Evolutionary conservation across 2,797 vertebrate species (phyloP), one percentile per base, ranked within the genome.

Genomic region (Amblyopsis hoosieri): DNA sequence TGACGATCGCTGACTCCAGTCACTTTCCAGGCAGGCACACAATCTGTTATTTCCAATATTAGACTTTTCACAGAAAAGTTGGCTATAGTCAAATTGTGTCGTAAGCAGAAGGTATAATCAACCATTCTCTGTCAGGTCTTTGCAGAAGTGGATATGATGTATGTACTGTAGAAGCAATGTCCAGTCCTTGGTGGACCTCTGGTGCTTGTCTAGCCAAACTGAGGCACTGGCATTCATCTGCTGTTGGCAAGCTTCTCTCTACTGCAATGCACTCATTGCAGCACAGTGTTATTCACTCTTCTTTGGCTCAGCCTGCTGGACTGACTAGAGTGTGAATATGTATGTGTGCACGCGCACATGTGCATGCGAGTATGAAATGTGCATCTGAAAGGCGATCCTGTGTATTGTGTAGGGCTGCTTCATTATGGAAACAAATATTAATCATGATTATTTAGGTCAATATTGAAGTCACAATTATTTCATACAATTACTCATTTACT

Each of bases 271-370:
- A 64, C 75, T 67, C 48, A 83, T 67, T 69, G 63, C 2, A 67
- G 72, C 76, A 69, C 19, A 50, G 57, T 70, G 80, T 83, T 79
- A 75, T 64, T 84, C 68, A 69, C 72, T 69, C 70, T 62, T 54
- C 75, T 74, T 56, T 59, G 37, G 65, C 54, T 62, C 62, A 76
- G 73, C 81, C 82, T 80, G 60, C 55, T 70, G 29, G 77, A 61
- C 47, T 12, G 45, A 70, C 17, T 45, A 11, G 45, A 4, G 46
- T 59, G 69, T 57, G 65, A 71, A 54, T 75, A 45, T 66, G 19
- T 65, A 7, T 69, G 15, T 46, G 51, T 46, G 37, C 52, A 31
- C 12, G 29, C n/a, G 57, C 49, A 45, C 48, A 45, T 55, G 62
- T 64, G 52, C 31, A 50, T 66, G 58, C 66, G 59, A 9, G 4